These are phyloP conservation scores for Selene dorsalis DNA, from an alignment of 2,797 vertebrate species.

Conservation along the genomic window DNA sequence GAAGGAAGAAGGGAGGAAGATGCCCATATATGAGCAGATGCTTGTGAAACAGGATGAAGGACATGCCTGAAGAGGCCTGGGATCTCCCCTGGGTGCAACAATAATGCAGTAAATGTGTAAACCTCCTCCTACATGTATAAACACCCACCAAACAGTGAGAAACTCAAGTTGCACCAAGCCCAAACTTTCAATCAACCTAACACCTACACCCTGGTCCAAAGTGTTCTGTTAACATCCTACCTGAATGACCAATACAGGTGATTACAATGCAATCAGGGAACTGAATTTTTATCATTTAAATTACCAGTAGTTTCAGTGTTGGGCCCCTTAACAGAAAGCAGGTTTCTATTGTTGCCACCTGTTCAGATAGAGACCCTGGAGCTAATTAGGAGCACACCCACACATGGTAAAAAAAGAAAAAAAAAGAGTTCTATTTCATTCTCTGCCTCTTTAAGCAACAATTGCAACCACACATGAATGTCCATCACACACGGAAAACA, in stretches of 20 bases:
- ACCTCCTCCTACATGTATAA: conserved; percentile 38
- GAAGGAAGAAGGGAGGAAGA: conserved; percentile 59
- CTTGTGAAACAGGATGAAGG: conserved; percentile 76
- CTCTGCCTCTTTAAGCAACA: background rate
- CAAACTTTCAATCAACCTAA: conserved; percentile 20
- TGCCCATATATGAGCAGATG: conserved; percentile 82
- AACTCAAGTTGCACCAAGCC: conserved; percentile 20
- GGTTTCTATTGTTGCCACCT: conserved; percentile 44
- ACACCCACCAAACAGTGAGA: conserved; percentile 35
- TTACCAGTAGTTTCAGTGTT: background rate
- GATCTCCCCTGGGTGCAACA: conserved; percentile 54
- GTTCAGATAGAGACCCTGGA: conserved; percentile 23
- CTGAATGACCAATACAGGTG: conserved; percentile 1
- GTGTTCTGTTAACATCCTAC: background rate
- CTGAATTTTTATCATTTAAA: background rate
- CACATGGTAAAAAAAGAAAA: conserved; percentile 7
- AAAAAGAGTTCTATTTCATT: conserved; percentile 23
- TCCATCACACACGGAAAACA: background rate
- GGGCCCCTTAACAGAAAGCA: background rate
- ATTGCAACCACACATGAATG: background rate
- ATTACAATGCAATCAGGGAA: conserved; percentile 1
- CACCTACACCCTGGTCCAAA: background rate
- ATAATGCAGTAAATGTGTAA: conserved; percentile 60
- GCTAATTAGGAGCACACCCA: conserved; percentile 55
- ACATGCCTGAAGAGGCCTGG: conserved; percentile 56